Evolutionary conservation across 2,888 invertebrate genomes (phyloP).

Genomic region (Tinea pellionella): DNA sequence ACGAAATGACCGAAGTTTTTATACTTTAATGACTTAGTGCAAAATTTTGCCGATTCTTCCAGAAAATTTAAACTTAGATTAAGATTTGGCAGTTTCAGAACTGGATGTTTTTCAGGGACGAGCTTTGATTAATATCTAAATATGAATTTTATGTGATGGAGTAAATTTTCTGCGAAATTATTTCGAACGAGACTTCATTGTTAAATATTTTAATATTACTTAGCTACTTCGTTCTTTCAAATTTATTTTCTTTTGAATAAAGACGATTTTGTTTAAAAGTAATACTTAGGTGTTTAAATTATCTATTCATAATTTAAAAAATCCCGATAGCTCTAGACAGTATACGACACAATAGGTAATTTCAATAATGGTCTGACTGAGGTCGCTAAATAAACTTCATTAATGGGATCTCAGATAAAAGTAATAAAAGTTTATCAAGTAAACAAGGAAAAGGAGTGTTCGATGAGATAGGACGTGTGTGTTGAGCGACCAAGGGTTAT

Average conservation of each 20-base stretch:
- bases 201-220: background rate
- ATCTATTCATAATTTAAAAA: background rate
- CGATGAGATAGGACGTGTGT: slow-evolving; percentile 14
- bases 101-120: slow-evolving; percentile 54
- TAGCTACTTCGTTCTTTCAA: background rate
- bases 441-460: slow-evolving; percentile 50
- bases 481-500: slow-evolving; percentile 14
- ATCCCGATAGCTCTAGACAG: too few species aligned
- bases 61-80: slow-evolving; percentile 70
- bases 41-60: slow-evolving; percentile 65
- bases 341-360: too few species aligned
- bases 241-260: background rate
- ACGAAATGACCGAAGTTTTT: slow-evolving; percentile 67
- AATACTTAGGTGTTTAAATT: background rate
- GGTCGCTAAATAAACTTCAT: background rate
- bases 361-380: background rate
- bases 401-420: background rate
- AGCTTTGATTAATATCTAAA: slow-evolving; percentile 39
- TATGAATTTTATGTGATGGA: slow-evolving; percentile 60
- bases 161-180: slow-evolving; percentile 43
- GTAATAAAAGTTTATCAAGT: slow-evolving; percentile 32
- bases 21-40: slow-evolving; percentile 71
- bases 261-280: background rate
- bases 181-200: slow-evolving; percentile 19
- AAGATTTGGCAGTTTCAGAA: slow-evolving; percentile 64